Percentiles rank a stretch among this genome's conserved stretches.
Evolutionary conservation across 2,113 vertebrate genomes (phyloP).

Genomic region (Isurus oxyrinchus): DNA sequence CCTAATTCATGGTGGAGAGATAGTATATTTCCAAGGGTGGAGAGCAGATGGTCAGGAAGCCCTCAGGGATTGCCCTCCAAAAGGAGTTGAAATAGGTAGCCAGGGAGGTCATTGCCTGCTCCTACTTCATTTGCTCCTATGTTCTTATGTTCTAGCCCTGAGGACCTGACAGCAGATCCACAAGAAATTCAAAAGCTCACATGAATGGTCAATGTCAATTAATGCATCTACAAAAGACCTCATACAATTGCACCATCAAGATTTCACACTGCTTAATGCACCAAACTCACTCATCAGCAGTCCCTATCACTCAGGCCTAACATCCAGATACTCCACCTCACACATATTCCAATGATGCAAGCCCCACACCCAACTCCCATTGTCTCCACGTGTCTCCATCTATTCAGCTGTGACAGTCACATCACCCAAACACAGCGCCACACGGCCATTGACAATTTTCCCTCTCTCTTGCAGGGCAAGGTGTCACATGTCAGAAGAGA

Average conservation of each 20-base stretch:
- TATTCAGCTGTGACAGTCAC: not conserved
- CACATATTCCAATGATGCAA: not conserved
- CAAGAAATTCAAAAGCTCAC: not conserved
- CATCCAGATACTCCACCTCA: not conserved
- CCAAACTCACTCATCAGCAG: not conserved
- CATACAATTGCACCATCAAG: not conserved
- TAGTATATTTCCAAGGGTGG: not conserved
- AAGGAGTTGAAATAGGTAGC: not conserved
- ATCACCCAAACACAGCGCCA: not conserved
- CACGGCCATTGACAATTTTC: not conserved
- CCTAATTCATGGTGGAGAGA: not conserved
- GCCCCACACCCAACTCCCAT: not conserved
- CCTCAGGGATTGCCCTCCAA: not conserved
- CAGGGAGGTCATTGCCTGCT: not conserved
- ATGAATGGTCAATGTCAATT: not conserved
- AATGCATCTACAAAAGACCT: not conserved
- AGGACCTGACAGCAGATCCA: not conserved
- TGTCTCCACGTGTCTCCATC: not conserved
- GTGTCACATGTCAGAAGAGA: no score
- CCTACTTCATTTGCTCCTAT: not conserved
- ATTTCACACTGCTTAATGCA: not conserved
- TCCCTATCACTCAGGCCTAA: not conserved
- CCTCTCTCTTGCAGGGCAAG: no score
- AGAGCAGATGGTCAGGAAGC: not conserved
- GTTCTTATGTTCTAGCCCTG: not conserved